These are phyloP conservation scores for Sylvicapra grimmia DNA, from an alignment of 2,113 vertebrate species.

Conservation along the genomic window DNA sequence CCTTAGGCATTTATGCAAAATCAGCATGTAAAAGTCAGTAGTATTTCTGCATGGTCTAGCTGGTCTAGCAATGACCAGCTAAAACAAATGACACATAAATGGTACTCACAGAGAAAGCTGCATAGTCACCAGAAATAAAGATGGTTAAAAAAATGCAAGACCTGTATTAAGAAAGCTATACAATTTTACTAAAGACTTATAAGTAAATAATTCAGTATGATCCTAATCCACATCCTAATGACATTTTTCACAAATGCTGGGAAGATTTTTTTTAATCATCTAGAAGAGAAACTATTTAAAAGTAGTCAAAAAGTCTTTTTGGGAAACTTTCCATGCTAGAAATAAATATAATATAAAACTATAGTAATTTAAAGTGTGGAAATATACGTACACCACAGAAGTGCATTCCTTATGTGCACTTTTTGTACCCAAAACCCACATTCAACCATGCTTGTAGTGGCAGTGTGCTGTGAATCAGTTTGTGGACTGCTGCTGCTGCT, in stretches of 20 bases:
- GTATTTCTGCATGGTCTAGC: neutral
- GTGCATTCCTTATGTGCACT: too few species aligned
- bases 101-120: neutral
- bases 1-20: neutral
- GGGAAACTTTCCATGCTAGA: neutral
- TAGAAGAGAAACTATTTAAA: neutral
- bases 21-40: neutral
- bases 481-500: neutral
- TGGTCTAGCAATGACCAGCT: neutral
- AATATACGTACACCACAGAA: neutral
- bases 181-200: neutral
- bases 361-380: neutral
- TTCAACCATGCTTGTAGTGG: neutral
- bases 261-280: neutral
- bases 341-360: constrained; percentile 6
- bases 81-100: neutral
- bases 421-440: too few species aligned
- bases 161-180: neutral
- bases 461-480: neutral
- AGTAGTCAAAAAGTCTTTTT: neutral
- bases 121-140: neutral
- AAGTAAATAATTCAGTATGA: neutral
- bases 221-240: neutral
- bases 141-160: neutral
- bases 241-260: neutral